Base-by-base conservation (phyloP, 92 coral and sea anemone species). In the Phenganax stokvisi region DNA sequence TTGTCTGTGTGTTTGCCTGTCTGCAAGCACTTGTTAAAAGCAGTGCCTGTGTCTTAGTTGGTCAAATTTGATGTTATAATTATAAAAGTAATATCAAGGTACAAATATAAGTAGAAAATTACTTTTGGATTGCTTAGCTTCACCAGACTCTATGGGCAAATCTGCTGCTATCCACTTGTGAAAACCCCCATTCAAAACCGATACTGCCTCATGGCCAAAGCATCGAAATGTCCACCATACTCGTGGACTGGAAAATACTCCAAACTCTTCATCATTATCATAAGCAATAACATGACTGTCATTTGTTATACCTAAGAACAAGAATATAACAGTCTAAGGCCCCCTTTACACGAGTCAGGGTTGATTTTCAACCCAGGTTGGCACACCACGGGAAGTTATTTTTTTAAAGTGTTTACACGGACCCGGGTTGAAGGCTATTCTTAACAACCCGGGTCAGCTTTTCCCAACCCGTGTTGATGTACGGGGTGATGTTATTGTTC, bases 201-300 rank as follows among this genome's bases (percentile, higher is more conserved):
- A 93, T 52, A 93, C 92, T 44, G 77, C 81, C 56, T 89, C 87
- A 87, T 93, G 97, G 12, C 97, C 97, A 52, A 93, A 91, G 64
- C 85, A 89, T 15, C 97, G 97, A 63, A 93, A 82, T 13, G 88
- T 93, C 97, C 96, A 93, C 97, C 97, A 93, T 5, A 91, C 92
- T 51, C 97, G 90, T 20, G 97, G 97, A 25, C 96, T 89, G 9
- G 97, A 93, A 77, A 93, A 93, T 29, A 93, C 16, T 0, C 96
- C 93, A 79, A 85, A 86, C 16, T 78, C 88, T 25, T 81, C 91
- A 63, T 87, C 88, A n/a, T 89, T 84, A 64, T 93, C 97, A 74
- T 93, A 93, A 56, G 90, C 93, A 11, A 93, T 86, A 80, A 93
- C 93, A 76, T 93, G 93, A 54, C 96, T 93, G 77, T 89, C 89